These are phyloP conservation scores for Speoplatyrhinus poulsoni DNA, from an alignment of 2,113 vertebrate species.

Conservation along the genomic window DNA sequence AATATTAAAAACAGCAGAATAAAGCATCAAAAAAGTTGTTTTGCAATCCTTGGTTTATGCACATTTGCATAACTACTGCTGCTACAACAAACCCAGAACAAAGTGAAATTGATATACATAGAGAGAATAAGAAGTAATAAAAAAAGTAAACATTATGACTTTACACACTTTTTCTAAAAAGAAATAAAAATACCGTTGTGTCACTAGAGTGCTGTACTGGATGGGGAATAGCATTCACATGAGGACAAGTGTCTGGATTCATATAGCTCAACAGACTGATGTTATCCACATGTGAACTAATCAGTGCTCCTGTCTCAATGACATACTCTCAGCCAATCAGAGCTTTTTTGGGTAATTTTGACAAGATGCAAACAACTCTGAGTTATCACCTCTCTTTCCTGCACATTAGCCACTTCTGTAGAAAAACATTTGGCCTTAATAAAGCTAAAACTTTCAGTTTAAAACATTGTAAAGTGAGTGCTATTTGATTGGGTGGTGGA, in stretches of 20 bases:
- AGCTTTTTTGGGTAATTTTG: neutral
- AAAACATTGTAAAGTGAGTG: slow-evolving; percentile 16
- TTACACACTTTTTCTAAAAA: slow-evolving; percentile 75
- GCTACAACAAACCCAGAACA: slow-evolving; percentile 32
- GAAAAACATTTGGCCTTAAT: neutral
- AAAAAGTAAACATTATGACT: slow-evolving; percentile 83
- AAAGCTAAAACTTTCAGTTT: neutral
- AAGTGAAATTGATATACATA: slow-evolving; percentile 60
- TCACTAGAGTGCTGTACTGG: slow-evolving; percentile 74
- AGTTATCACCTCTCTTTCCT: neutral
- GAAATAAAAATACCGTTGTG: slow-evolving; percentile 81
- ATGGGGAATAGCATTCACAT: slow-evolving; percentile 47
- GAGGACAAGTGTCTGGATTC: slow-evolving; percentile 34
- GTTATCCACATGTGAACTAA: neutral
- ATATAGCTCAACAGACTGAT: neutral
- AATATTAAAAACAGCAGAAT: slow-evolving; percentile 34
- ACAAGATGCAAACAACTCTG: too few species aligned
- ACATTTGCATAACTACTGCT: slow-evolving; percentile 33
- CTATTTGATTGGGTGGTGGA: slow-evolving; percentile 76
- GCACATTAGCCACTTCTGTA: neutral
- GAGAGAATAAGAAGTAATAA: slow-evolving; percentile 65
- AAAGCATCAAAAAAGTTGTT: slow-evolving; percentile 38
- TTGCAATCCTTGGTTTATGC: slow-evolving; percentile 10
- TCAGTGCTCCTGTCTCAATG: neutral
- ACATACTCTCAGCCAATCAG: neutral